Conservation (phyloP, 53 echinoderm and acorn worm species). For the Zoroaster sp. region DNA sequence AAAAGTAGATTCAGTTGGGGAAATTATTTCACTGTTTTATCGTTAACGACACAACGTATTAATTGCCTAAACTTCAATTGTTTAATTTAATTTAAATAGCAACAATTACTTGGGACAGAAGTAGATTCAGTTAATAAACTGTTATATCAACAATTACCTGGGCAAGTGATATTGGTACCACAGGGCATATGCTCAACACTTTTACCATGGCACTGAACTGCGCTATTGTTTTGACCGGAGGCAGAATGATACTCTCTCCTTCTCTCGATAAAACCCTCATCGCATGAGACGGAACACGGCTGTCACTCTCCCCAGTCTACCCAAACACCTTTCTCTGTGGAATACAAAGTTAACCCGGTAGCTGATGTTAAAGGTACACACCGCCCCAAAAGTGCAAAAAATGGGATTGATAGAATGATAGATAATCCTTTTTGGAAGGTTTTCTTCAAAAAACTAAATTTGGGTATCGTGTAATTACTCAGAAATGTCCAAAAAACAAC, state of each 20-base stretch:
- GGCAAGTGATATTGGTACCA: not conserved
- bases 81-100: not conserved
- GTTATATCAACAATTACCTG: not conserved
- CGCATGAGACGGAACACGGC: constrained; percentile 69
- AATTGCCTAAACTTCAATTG: too few species aligned
- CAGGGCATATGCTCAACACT: not conserved
- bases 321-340: constrained; percentile 65
- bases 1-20: too few species aligned
- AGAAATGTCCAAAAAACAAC: too few species aligned
- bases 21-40: too few species aligned
- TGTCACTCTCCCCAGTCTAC: constrained; percentile 62
- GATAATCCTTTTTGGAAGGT: too few species aligned
- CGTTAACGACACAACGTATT: too few species aligned
- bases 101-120: not conserved
- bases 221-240: not conserved
- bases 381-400: too few species aligned
- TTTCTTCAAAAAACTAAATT: too few species aligned
- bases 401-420: too few species aligned
- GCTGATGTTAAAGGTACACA: not conserved
- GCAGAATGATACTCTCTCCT: not conserved
- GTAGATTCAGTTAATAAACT: not conserved
- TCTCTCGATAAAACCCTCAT: constrained; percentile 20
- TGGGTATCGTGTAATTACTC: too few species aligned
- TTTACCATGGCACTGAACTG: not conserved
- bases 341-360: not conserved